Evolutionary conservation across 2,113 vertebrate genomes (phyloP), one percentile per base, ranked within the genome.

Genomic region (Eolophus roseicapilla): DNA sequence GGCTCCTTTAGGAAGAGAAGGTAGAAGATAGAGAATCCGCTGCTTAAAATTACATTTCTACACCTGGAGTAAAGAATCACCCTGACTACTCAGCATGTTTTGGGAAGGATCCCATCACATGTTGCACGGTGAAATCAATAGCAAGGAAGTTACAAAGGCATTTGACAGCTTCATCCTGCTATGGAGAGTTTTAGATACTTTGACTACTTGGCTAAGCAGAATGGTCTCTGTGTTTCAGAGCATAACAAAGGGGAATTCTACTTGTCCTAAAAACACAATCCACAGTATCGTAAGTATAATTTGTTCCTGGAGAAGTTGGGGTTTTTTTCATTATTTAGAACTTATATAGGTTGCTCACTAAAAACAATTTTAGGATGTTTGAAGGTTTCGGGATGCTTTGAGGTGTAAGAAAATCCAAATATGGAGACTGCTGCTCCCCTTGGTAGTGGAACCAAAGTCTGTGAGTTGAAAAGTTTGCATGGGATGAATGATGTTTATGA

Each of bases 221-320:
- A 65, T 9, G 27, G n/a, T 3, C 60, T 35, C 46, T 33, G 39
- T 20, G 65, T 46, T 71, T 43, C 55, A 37, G 77, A 68, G 41
- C 80, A 57, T 33, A 41, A 10, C 46, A 19, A 57, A 33, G 17
- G 14, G 47, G 64, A 75, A 68, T 75, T 35, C 19, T 53, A 1
- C 37, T 2, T 4, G 14, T 16, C 73, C 53, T 81, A n/a, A 86
- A 91, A 86, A 43, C 8, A 39, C 43, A 39, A 9, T 16, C 50
- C 9, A 1, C 3, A 18, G 55, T 25, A 47, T 17, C 0, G 0
- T 15, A 69, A 47, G 39, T 9, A 31, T 37, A 3, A 49, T 16
- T 76, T 9, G 35, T 64, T 60, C 35, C 43, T n/a, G 27, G 11
- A 17, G 6, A 64, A 11, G 10, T n/a, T 52, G 13, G 6, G 24